These are phyloP conservation scores for Anoplius nigerrimus DNA, from an alignment of 2,888 invertebrate genomes.

Conservation along the genomic window DNA sequence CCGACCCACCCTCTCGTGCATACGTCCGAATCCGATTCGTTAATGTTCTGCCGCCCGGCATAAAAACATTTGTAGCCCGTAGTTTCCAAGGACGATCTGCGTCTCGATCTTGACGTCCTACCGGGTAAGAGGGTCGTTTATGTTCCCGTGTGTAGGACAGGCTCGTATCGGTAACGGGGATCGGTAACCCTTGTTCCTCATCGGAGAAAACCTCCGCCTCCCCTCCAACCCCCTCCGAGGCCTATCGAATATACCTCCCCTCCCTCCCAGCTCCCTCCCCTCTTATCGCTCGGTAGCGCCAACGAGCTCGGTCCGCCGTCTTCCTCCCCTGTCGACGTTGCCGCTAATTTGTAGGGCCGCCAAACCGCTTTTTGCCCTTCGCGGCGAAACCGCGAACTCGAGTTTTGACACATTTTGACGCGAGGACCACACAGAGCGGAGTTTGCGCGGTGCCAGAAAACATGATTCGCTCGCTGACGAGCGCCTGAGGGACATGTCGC, in stretches of 20 bases:
- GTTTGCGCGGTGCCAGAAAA: conserved; percentile 63
- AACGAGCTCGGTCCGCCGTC: background rate
- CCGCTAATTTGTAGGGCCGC: conserved; percentile 68
- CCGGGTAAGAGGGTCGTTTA: conserved; percentile 19
- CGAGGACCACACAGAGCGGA: conserved; percentile 72
- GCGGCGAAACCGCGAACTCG: conserved; percentile 63
- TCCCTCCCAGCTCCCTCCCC: background rate
- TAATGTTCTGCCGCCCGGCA: background rate
- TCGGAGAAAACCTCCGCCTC: background rate
- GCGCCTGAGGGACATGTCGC: conserved; percentile 25
- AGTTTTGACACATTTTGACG: conserved; percentile 75
- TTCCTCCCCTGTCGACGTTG: conserved; percentile 26
- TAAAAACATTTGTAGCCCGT: background rate
- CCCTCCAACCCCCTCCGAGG: background rate
- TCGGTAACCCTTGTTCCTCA: conserved; percentile 4
- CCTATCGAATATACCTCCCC: no score
- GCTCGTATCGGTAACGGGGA: conserved; percentile 1
- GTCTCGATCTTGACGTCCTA: background rate
- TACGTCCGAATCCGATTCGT: background rate
- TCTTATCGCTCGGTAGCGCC: conserved; percentile 1
- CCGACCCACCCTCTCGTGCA: no score
- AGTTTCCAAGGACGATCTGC: background rate
- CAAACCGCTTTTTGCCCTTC: conserved; percentile 62
- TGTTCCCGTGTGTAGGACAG: conserved; percentile 1
- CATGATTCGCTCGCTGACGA: conserved; percentile 43